Conservation (phyloP, 2,113 vertebrate genomes). For the Formicarius rufipectus region DNA sequence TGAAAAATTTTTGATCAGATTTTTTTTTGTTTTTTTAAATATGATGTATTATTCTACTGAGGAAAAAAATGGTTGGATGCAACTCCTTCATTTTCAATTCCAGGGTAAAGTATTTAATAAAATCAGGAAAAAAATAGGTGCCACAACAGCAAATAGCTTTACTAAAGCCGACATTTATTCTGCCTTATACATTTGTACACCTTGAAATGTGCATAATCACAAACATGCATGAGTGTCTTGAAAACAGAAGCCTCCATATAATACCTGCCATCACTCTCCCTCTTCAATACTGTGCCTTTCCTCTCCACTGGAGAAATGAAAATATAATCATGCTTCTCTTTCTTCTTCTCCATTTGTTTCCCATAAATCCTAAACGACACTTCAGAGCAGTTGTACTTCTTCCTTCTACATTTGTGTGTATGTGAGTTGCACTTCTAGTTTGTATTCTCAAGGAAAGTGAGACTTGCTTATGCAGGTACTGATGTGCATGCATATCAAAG, state of each 20-base stretch:
- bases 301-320: neutral
- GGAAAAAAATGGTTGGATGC: neutral
- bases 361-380: neutral
- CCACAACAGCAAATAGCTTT: neutral
- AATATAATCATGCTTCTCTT: neutral
- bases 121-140: neutral
- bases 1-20: neutral
- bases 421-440: neutral
- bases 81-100: neutral
- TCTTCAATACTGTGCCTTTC: neutral
- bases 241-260: neutral
- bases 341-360: neutral
- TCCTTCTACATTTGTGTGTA: neutral
- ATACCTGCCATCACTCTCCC: neutral
- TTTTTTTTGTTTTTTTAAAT: neutral
- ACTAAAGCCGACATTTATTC: neutral
- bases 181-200: neutral
- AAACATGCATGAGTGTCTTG: neutral
- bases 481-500: neutral
- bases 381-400: neutral
- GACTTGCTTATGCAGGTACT: neutral
- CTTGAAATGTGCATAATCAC: neutral
- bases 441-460: neutral
- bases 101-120: neutral
- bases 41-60: neutral